Conservation (phyloP, 2,888 invertebrate species). For the Ernsta delagoae region DNA sequence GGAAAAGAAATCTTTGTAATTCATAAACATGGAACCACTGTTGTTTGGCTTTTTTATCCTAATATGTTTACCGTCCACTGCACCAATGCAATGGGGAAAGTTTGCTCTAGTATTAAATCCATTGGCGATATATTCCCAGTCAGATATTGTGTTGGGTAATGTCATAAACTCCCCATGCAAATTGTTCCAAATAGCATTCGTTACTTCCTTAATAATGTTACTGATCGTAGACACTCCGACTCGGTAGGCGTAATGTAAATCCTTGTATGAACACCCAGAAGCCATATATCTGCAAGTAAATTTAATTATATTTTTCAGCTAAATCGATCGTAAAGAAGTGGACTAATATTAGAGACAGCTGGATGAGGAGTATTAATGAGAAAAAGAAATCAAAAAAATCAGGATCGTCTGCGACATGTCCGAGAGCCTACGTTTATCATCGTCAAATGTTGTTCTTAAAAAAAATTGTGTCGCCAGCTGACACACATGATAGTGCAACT, state of each 20-base stretch:
- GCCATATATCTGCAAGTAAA: slow-evolving; percentile 32
- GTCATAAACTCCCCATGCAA: slow-evolving; percentile 35
- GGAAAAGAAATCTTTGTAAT: slow-evolving; percentile 46
- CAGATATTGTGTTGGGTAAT: slow-evolving; percentile 38
- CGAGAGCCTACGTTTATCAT: slow-evolving; percentile 7
- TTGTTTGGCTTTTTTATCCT: slow-evolving; percentile 43
- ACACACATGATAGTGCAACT: slow-evolving; percentile 42
- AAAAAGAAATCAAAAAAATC: slow-evolving; percentile 9
- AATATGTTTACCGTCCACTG: slow-evolving; percentile 49
- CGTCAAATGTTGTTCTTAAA: slow-evolving; percentile 13
- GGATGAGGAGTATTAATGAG: slow-evolving; percentile 10
- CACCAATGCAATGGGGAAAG: slow-evolving; percentile 46
- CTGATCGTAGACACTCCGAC: slow-evolving; percentile 39
- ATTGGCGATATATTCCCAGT: slow-evolving; percentile 43
- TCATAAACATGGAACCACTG: slow-evolving; percentile 46
- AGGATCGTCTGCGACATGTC: slow-evolving; percentile 4
- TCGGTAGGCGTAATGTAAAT: slow-evolving; percentile 42
- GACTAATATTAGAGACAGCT: slow-evolving; percentile 12
- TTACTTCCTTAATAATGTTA: slow-evolving; percentile 4
- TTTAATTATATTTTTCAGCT: slow-evolving; percentile 37
- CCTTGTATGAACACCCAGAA: slow-evolving; percentile 41
- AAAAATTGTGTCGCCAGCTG: slow-evolving; percentile 40
- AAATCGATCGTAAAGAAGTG: slow-evolving; percentile 35
- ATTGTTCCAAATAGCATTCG: slow-evolving; percentile 37
- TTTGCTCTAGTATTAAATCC: slow-evolving; percentile 44